Percentiles rank a stretch among this genome's conserved stretches.
phyloP scores from a whole-genome alignment of 2,113 vertebrate genomes.

The Mixornis gularis region DNA sequence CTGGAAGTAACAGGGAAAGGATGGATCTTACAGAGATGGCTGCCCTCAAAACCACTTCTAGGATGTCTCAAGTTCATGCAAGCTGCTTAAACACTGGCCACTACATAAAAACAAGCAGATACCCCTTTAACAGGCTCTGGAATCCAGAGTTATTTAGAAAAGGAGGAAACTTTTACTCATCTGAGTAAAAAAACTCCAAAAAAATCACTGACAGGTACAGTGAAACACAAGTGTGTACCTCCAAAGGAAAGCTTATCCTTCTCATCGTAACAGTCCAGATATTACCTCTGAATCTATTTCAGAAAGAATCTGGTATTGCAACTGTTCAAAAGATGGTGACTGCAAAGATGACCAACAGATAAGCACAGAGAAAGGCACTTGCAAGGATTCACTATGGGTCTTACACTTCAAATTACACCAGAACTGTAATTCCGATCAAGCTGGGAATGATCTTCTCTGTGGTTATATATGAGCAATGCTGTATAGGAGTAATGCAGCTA shows the following conservation, averaged over 20 bases:
- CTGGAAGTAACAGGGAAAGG: not conserved
- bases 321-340: not conserved
- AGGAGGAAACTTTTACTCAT: not conserved
- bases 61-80: not conserved
- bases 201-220: not conserved
- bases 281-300: not conserved
- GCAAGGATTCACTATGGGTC: not conserved
- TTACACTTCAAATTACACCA: not conserved
- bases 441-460: not conserved
- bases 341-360: not conserved
- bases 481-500: not conserved
- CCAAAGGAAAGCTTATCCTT: not conserved
- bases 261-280: not conserved
- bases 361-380: not conserved
- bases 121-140: not conserved
- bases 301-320: not conserved
- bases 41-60: not conserved
- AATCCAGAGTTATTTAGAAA: not conserved
- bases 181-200: not conserved
- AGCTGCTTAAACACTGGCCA: not conserved
- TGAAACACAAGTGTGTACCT: not conserved
- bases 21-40: not conserved
- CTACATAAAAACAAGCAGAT: not conserved
- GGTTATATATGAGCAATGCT: not conserved
- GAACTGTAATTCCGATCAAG: not conserved